Conservation (phyloP, 2,888 invertebrate genomes). For the Disparrhopalites patrizii region DNA sequence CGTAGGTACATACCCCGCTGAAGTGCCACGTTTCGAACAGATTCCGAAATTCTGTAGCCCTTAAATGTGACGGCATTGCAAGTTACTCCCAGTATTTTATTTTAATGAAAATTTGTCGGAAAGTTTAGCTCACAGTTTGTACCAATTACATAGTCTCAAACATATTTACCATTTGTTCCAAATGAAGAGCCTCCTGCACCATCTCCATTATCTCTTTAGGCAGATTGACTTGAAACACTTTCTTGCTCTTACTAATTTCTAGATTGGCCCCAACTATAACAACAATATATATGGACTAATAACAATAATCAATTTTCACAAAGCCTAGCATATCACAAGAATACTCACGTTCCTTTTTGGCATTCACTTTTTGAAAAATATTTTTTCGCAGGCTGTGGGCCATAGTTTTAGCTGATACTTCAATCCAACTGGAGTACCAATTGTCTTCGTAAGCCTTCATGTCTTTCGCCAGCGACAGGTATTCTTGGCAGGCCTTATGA, state of each 20-base stretch:
- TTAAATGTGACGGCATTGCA: too few species aligned
- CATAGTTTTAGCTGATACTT: constrained; percentile 61
- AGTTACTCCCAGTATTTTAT: neutral
- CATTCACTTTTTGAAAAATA: constrained; percentile 59
- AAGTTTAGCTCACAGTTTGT: neutral
- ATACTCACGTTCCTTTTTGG: constrained; percentile 34
- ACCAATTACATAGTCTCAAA: too few species aligned
- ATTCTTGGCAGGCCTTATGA: constrained; percentile 66
- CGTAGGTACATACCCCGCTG: constrained; percentile 53
- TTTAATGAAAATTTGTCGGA: neutral
- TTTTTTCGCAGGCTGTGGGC: constrained; percentile 66
- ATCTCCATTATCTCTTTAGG: constrained; percentile 53
- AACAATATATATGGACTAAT: neutral
- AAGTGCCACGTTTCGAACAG: constrained; percentile 54
- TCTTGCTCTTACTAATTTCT: constrained; percentile 36
- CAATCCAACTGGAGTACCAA: constrained; percentile 68
- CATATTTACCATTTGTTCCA: constrained; percentile 53
- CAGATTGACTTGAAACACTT: constrained; percentile 52
- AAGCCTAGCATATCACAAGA: too few species aligned
- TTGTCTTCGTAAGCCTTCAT: constrained; percentile 71
- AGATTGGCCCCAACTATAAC: constrained; percentile 35
- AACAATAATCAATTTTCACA: neutral
- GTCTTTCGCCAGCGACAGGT: constrained; percentile 68
- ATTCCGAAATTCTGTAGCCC: constrained; percentile 51
- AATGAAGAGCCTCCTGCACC: constrained; percentile 53